Percentiles rank a stretch among this genome's conserved stretches.
These are phyloP conservation scores for Gobio gobio DNA, from an alignment of 2,113 vertebrate species.

Conservation along the genomic window DNA sequence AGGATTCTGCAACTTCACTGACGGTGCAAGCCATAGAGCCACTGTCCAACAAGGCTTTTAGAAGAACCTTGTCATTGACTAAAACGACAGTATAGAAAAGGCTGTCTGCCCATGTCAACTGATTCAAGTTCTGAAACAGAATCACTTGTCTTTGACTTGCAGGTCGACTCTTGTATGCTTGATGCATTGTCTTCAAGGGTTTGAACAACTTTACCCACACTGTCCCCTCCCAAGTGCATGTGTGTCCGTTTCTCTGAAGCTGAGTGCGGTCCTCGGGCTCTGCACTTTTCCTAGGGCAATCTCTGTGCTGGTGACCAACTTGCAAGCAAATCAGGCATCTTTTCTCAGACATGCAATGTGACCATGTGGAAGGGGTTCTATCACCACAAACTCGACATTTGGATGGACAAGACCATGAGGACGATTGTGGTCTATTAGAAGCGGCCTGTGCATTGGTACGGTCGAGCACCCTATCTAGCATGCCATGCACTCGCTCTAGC, in stretches of 20 bases:
- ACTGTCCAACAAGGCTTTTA: not conserved
- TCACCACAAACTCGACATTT: not conserved
- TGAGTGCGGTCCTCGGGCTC: not conserved
- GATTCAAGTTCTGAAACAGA: not conserved
- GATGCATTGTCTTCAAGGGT: constrained; percentile 5
- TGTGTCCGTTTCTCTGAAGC: not conserved
- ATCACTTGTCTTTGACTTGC: not conserved
- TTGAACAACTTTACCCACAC: not conserved
- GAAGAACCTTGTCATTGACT: not conserved
- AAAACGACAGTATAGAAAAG: not conserved
- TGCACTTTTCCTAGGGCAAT: not conserved
- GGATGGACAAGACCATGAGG: not conserved
- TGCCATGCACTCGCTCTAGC: not conserved
- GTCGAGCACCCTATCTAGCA: not conserved
- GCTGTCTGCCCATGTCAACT: not conserved
- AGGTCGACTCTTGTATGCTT: not conserved
- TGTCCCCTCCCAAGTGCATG: not conserved
- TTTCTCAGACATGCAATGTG: not conserved
- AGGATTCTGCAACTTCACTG: not conserved
- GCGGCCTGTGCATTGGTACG: not conserved
- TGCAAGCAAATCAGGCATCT: not conserved
- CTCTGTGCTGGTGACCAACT: not conserved
- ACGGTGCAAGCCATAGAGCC: not conserved
- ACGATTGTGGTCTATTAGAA: not conserved
- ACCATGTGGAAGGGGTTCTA: not conserved